Evolutionary conservation across 2,888 invertebrate species (phyloP).

Genomic region (Zaprionus obscuricornis): DNA sequence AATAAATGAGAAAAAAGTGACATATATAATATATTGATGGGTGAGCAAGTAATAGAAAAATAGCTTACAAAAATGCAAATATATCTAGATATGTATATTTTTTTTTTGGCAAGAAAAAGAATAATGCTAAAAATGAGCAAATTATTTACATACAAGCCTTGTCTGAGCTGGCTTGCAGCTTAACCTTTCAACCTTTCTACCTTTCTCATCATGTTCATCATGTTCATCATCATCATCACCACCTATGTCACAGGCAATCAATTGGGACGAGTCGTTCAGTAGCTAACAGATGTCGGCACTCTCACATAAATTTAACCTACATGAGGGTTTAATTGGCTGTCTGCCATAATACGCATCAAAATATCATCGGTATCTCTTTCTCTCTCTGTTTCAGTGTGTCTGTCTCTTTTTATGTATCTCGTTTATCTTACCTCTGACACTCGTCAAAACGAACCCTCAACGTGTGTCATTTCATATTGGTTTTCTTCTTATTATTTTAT

Average conservation of each 20-base stretch:
- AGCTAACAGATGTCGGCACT: constrained; percentile 56
- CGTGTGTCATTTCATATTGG: constrained; percentile 56
- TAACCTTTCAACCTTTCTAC: no score
- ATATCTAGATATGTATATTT: no score
- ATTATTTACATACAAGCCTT: no score
- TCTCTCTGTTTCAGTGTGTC: background rate
- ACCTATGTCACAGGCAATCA: no score
- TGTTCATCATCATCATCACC: no score
- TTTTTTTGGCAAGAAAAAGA: no score
- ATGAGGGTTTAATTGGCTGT: constrained; percentile 71
- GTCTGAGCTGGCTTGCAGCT: no score
- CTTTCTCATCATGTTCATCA: no score
- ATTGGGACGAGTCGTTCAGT: constrained; percentile 14
- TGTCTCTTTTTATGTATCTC: constrained; percentile 16
- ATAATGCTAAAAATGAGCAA: no score
- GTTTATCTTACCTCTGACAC: constrained; percentile 42
- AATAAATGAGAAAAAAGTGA: background rate
- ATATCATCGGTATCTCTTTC: constrained; percentile 44
- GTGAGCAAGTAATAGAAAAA: no score
- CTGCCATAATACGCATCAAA: constrained; percentile 57
- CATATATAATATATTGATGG: background rate
- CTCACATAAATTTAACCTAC: constrained; percentile 67
- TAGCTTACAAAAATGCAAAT: no score
- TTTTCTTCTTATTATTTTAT: constrained; percentile 28
- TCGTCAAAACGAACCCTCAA: constrained; percentile 30